These are phyloP conservation scores for Phocoena phocoena DNA, from an alignment of 2,113 vertebrate genomes.

Conservation along the genomic window DNA sequence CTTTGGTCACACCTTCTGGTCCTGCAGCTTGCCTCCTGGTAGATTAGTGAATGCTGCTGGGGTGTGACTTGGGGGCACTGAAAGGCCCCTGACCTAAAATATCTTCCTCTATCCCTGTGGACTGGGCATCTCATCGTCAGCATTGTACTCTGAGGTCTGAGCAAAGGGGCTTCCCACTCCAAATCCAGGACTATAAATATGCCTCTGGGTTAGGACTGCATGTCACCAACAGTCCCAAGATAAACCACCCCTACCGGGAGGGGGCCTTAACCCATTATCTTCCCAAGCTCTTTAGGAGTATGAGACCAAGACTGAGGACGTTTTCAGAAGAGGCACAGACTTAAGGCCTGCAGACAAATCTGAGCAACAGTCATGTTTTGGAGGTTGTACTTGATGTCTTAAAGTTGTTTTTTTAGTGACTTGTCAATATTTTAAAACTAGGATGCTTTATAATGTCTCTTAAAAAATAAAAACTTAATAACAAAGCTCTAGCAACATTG, in stretches of 20 bases:
- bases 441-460: neutral
- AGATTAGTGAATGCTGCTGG: neutral
- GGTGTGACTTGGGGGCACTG: neutral
- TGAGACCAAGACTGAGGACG: neutral
- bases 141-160: neutral
- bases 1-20: neutral
- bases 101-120: neutral
- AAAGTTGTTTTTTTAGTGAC: neutral
- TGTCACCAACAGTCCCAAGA: neutral
- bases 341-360: neutral
- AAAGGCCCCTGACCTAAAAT: neutral
- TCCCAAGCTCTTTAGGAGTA: neutral
- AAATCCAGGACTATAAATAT: conserved; percentile 48
- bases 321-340: neutral
- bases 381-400: neutral
- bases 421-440: neutral
- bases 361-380: neutral
- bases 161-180: conserved; percentile 14
- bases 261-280: neutral
- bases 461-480: neutral
- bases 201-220: neutral
- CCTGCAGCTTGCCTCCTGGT: neutral
- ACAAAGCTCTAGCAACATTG: neutral
- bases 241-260: neutral
- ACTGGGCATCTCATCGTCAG: neutral